Evolutionary conservation across 2,113 vertebrate species (phyloP).

Genomic region (Emydura subglobosa): DNA sequence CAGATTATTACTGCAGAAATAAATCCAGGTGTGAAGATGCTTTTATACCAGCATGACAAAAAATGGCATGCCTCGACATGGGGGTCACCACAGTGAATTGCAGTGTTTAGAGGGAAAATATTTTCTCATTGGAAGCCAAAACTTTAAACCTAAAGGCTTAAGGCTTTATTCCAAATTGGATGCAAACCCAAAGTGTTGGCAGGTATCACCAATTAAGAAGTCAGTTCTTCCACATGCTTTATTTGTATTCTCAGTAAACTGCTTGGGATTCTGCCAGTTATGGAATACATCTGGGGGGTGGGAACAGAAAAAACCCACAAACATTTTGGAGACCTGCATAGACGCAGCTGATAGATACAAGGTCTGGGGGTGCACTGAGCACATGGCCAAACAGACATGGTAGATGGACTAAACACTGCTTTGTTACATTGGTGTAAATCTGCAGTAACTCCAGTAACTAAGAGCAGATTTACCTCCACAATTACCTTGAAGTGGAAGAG

Average conservation of each 20-base stretch:
- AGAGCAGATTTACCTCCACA: background rate
- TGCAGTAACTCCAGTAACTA: background rate
- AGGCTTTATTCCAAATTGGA: slow-evolving; percentile 3
- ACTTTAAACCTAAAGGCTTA: background rate
- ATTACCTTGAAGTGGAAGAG: background rate
- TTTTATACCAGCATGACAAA: background rate
- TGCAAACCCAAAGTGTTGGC: background rate
- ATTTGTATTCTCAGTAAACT: background rate
- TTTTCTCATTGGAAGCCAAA: slow-evolving; percentile 16
- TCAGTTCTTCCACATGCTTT: background rate
- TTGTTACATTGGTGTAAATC: background rate
- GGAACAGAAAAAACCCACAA: background rate
- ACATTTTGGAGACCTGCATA: background rate
- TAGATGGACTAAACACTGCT: background rate
- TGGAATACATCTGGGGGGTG: background rate
- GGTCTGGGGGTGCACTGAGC: background rate
- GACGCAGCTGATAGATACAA: background rate
- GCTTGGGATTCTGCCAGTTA: background rate
- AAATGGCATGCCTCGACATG: background rate
- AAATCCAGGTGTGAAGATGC: background rate
- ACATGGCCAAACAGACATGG: background rate
- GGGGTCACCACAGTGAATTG: background rate
- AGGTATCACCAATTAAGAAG: background rate
- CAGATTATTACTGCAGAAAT: background rate
- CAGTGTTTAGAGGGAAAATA: background rate